phyloP scores from a whole-genome alignment of 2,113 vertebrate species.

The Sylvilagus bachmani region DNA sequence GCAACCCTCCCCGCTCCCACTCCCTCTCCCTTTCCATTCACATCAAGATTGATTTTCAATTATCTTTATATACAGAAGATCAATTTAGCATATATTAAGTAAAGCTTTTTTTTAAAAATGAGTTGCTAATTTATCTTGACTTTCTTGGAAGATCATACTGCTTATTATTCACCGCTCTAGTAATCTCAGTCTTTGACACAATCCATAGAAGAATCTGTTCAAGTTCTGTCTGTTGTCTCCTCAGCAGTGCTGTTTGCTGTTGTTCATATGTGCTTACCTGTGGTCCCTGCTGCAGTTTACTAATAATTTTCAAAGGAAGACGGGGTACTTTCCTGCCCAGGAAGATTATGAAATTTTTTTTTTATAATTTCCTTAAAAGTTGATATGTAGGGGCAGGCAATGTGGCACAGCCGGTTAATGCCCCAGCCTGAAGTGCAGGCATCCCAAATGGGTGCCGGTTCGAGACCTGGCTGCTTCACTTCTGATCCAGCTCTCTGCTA shows the following conservation, averaged over 20 bases:
- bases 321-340: too few species aligned
- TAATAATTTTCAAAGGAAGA: background rate
- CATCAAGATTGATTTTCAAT: too few species aligned
- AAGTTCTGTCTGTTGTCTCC: background rate
- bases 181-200: background rate
- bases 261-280: background rate
- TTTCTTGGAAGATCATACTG: background rate
- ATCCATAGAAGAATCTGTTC: background rate
- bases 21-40: too few species aligned
- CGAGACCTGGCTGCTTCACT: too few species aligned
- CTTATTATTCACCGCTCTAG: background rate
- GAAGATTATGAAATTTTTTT: background rate
- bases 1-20: too few species aligned
- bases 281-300: background rate
- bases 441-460: too few species aligned
- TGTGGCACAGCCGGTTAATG: too few species aligned
- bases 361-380: background rate
- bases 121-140: background rate
- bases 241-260: background rate
- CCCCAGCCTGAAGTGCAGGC: too few species aligned
- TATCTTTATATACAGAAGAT: too few species aligned
- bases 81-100: too few species aligned
- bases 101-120: background rate
- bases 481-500: too few species aligned
- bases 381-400: background rate